phyloP scores from a whole-genome alignment of 2,888 invertebrate species.

The Sinohyriopsis cumingii region DNA sequence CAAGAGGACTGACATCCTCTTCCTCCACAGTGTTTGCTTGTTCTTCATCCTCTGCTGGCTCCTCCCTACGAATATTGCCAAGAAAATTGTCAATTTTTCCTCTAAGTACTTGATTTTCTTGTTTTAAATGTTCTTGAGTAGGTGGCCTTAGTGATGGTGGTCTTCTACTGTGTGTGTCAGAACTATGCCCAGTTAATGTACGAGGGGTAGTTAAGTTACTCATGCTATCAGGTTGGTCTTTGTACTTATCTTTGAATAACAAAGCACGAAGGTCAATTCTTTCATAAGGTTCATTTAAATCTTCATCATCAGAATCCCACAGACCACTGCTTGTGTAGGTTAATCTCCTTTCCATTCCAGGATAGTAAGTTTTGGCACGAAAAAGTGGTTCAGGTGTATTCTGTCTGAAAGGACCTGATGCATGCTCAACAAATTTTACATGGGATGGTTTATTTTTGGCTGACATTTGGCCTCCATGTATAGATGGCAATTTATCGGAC shows the following conservation, averaged over 20 bases:
- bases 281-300: conserved; percentile 44
- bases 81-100: conserved; percentile 40
- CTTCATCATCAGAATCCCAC: conserved; percentile 42
- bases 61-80: conserved; percentile 18
- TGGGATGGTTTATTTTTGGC: conserved; percentile 35
- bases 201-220: conserved; percentile 33
- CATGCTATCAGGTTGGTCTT: conserved; percentile 29
- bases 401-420: conserved; percentile 18
- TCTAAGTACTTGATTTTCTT: conserved; percentile 28
- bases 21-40: not conserved
- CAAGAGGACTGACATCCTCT: too few species aligned
- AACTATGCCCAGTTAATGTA: conserved; percentile 31
- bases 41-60: conserved; percentile 11
- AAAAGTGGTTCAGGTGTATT: conserved; percentile 29
- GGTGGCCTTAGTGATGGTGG: conserved; percentile 24
- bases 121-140: conserved; percentile 28
- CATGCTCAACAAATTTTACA: conserved; percentile 41
- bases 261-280: conserved; percentile 52
- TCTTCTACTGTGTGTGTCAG: conserved; percentile 14
- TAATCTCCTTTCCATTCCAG: conserved; percentile 24
- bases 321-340: conserved; percentile 29
- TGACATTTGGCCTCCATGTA: conserved; percentile 1
- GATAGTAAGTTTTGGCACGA: conserved; percentile 34
- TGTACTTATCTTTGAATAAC: conserved; percentile 44
- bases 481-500: conserved; percentile 35